Evolutionary conservation across 2,888 invertebrate genomes (phyloP).

Genomic region (Tryphoninae sp.): DNA sequence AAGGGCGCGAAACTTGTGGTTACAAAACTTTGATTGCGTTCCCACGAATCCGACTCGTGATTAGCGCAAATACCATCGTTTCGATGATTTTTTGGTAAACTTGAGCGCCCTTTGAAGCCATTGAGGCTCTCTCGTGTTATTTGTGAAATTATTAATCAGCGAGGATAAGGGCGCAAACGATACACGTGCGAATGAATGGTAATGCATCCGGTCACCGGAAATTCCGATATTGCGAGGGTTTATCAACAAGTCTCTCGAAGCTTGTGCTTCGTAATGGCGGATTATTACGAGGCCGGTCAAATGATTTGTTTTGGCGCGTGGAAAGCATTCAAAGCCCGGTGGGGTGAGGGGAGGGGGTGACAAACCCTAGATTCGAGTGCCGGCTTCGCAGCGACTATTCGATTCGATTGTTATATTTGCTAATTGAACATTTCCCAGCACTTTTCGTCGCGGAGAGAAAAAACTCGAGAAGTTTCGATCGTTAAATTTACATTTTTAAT

Average conservation of each 20-base stretch:
- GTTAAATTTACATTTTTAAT: neutral
- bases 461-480: neutral
- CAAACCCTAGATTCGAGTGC: neutral
- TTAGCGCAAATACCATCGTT: slow-evolving; percentile 40
- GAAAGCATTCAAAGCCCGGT: neutral
- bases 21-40: slow-evolving; percentile 51
- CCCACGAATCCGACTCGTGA: slow-evolving; percentile 34
- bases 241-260: neutral
- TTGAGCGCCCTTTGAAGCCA: slow-evolving; percentile 36
- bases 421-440: neutral
- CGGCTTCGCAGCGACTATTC: no score
- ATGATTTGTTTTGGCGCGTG: neutral
- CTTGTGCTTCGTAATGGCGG: neutral
- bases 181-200: slow-evolving; percentile 34
- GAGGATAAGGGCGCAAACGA: neutral
- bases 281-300: neutral
- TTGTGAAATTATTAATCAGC: slow-evolving; percentile 34
- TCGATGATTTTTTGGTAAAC: slow-evolving; percentile 34
- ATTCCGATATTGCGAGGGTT: no score
- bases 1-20: slow-evolving; percentile 53
- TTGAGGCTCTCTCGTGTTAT: slow-evolving; percentile 35
- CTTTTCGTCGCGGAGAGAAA: neutral
- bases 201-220: no score
- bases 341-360: neutral
- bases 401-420: neutral